phyloP scores from a whole-genome alignment of 2,113 vertebrate species.

The Puntigrus tetrazona region DNA sequence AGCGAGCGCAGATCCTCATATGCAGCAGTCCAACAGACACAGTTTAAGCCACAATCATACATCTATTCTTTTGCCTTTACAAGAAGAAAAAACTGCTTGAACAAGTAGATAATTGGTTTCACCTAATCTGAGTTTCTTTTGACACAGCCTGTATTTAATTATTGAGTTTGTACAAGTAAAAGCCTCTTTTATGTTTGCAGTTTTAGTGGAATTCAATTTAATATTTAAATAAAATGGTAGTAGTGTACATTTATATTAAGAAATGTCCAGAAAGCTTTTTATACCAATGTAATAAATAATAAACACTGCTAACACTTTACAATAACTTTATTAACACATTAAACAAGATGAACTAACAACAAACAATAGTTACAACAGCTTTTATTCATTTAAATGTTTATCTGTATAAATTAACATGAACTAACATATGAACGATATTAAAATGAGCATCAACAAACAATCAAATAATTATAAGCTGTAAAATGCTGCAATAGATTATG shows the following conservation, averaged over 20 bases:
- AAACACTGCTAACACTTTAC: background rate
- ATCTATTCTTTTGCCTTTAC: conserved; percentile 43
- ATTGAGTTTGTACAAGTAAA: conserved; percentile 42
- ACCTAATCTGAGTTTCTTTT: conserved; percentile 51
- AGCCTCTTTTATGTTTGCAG: conserved; percentile 25
- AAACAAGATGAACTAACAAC: background rate
- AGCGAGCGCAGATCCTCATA: conserved; percentile 36
- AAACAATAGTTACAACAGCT: background rate
- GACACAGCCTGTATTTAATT: conserved; percentile 51
- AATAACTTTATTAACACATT: background rate
- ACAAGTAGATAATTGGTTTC: conserved; percentile 51
- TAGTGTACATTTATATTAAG: conserved; percentile 33
- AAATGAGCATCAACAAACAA: background rate
- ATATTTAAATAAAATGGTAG: conserved; percentile 13
- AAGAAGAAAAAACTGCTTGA: conserved; percentile 40
- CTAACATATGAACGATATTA: background rate
- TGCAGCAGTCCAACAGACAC: conserved; percentile 32
- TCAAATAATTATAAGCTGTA: background rate
- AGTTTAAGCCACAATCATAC: conserved; percentile 51
- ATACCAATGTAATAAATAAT: background rate
- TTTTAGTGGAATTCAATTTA: conserved; percentile 36
- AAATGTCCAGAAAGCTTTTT: conserved; percentile 1
- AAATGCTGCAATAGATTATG: background rate
- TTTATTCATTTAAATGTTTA: background rate
- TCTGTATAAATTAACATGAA: background rate